Evolutionary conservation across 1,140 invertebrate genomes (phyloP).

Genomic region (Schmidtea mediterranea): DNA sequence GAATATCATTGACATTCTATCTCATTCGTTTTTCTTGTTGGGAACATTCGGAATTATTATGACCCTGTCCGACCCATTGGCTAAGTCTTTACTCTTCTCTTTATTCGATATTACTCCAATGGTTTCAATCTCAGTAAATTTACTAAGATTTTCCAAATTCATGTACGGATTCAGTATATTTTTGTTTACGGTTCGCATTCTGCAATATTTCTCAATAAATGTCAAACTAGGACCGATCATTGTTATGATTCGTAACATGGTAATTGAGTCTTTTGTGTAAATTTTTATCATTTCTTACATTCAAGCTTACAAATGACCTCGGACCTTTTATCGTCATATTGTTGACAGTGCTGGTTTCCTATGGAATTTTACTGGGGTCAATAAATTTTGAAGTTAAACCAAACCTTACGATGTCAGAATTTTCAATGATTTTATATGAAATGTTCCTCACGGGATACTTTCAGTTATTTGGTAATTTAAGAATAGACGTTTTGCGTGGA

Average conservation of each 20-base stretch:
- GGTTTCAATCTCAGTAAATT: too few relatives aligned
- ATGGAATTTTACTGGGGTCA: background rate
- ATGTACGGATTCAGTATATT: too few relatives aligned
- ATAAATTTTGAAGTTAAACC: too few relatives aligned
- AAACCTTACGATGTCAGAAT: too few relatives aligned
- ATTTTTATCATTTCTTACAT: background rate
- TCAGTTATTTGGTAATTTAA: background rate
- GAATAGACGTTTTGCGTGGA: background rate
- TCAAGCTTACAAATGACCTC: background rate
- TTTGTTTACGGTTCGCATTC: conserved; percentile 18
- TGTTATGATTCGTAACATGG: conserved; percentile 29
- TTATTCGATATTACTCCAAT: background rate
- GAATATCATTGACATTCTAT: conserved; percentile 22
- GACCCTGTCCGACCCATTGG: background rate
- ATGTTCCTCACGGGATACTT: background rate
- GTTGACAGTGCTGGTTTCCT: background rate
- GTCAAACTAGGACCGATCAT: conserved; percentile 28
- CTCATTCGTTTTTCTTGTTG: conserved; percentile 16
- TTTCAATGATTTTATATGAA: background rate
- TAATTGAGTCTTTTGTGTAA: conserved; percentile 12
- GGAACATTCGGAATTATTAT: conserved; percentile 15
- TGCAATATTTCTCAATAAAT: conserved; percentile 24
- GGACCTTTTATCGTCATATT: background rate
- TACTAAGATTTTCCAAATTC: too few relatives aligned
- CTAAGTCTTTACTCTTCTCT: background rate